phyloP scores from a whole-genome alignment of 2,888 invertebrate genomes.

The Pteria penguin region DNA sequence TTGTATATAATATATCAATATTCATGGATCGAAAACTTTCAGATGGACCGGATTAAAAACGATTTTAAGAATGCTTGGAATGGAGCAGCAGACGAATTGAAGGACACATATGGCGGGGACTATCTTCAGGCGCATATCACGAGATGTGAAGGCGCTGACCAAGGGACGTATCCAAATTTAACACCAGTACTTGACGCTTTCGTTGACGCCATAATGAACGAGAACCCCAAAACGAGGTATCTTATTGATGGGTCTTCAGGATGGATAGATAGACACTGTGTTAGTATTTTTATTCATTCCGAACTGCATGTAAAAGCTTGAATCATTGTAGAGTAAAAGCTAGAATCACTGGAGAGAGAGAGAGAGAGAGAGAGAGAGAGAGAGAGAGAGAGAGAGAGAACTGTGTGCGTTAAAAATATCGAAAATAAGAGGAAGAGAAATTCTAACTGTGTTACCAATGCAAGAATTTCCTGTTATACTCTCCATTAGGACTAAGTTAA shows the following conservation, averaged over 20 bases:
- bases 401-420: no score
- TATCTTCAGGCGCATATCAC: conserved; percentile 50
- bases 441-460: no score
- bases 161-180: conserved; percentile 36
- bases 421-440: no score
- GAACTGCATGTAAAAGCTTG: no score
- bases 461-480: not conserved
- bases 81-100: conserved; percentile 56
- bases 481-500: not conserved
- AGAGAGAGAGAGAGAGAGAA: no score
- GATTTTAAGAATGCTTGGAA: conserved; percentile 59
- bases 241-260: conserved; percentile 47
- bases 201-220: conserved; percentile 45
- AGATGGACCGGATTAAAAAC: conserved; percentile 54
- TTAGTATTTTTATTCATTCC: conserved; percentile 23
- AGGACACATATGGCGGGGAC: conserved; percentile 58
- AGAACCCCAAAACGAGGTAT: conserved; percentile 46
- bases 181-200: conserved; percentile 49
- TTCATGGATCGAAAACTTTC: no score
- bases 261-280: conserved; percentile 49
- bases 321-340: no score
- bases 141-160: conserved; percentile 42
- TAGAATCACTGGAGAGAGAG: no score
- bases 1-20: no score
- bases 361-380: no score